A percentile compares a stretch with the other conserved stretches of the same genome.
Evolutionary conservation across 2,113 vertebrate species (phyloP).

Genomic region (Varanus salvator): DNA sequence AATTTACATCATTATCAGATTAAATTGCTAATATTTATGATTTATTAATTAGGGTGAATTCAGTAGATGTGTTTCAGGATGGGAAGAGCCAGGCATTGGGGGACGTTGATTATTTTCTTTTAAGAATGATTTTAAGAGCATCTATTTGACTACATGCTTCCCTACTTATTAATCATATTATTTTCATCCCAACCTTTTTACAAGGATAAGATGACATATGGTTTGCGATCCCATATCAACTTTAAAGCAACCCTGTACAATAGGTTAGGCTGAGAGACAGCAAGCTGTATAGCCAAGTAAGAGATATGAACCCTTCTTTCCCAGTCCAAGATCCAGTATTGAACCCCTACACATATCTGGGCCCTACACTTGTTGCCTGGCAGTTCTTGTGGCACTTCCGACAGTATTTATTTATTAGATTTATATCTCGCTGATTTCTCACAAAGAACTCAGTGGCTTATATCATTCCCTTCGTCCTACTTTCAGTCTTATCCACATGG

Average conservation of each 20-base stretch:
- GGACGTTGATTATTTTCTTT: not conserved
- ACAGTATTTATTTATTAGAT: no score
- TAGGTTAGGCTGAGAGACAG: not conserved
- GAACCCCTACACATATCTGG: not conserved
- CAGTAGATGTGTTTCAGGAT: constrained; percentile 31
- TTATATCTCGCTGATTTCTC: no score
- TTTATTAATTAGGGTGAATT: constrained; percentile 59
- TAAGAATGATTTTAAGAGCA: not conserved
- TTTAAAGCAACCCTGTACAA: not conserved
- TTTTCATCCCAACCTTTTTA: not conserved
- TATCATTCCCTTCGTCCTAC: no score
- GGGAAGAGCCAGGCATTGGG: constrained; percentile 24
- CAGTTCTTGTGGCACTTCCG: not conserved
- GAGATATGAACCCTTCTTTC: not conserved
- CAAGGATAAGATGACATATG: not conserved
- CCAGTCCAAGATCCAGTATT: not conserved
- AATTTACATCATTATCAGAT: constrained; percentile 74
- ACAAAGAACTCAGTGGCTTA: no score
- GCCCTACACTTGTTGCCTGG: not conserved
- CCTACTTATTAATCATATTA: not conserved
- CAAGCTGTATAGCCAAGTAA: not conserved
- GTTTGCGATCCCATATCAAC: not conserved
- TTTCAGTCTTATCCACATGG: no score
- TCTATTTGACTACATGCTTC: not conserved
- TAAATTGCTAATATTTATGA: constrained; percentile 79